phyloP scores from a whole-genome alignment of 2,888 invertebrate species.

The Mesorhabditis sp. region DNA sequence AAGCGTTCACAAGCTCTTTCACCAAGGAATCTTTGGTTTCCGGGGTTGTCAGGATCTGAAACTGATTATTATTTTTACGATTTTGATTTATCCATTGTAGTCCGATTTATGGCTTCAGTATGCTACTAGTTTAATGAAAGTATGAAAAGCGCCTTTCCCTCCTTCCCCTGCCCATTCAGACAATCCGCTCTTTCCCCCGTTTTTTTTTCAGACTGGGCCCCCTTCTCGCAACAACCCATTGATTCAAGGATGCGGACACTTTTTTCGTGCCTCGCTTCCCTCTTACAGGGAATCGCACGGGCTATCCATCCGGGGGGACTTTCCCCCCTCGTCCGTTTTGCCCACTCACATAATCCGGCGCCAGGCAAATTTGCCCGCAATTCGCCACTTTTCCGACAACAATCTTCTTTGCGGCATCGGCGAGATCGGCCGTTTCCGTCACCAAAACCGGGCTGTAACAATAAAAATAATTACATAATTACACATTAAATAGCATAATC shows the following conservation, averaged over 20 bases:
- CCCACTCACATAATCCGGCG: slow-evolving; percentile 17
- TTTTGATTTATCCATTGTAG: background rate
- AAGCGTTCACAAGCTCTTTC: slow-evolving; percentile 45
- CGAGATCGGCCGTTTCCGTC: slow-evolving; percentile 74
- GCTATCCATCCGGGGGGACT: no score
- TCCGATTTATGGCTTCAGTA: no score
- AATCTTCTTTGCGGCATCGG: slow-evolving; percentile 74
- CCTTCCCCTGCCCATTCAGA: no score
- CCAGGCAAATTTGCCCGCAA: slow-evolving; percentile 31
- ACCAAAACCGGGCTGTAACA: slow-evolving; percentile 79
- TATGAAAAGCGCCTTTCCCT: no score
- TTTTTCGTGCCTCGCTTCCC: no score
- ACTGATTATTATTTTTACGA: background rate
- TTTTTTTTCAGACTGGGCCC: no score
- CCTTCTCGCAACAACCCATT: no score
- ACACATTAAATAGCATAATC: background rate
- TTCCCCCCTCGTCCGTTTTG: no score
- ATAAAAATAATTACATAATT: background rate
- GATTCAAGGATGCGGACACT: no score
- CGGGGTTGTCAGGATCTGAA: slow-evolving; percentile 62
- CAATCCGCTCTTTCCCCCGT: no score
- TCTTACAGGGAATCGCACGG: no score
- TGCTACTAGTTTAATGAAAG: no score
- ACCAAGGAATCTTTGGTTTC: slow-evolving; percentile 68
- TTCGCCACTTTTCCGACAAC: slow-evolving; percentile 91